Conservation (phyloP, 1,140 invertebrate genomes). For the Drosophila bifasciata region DNA sequence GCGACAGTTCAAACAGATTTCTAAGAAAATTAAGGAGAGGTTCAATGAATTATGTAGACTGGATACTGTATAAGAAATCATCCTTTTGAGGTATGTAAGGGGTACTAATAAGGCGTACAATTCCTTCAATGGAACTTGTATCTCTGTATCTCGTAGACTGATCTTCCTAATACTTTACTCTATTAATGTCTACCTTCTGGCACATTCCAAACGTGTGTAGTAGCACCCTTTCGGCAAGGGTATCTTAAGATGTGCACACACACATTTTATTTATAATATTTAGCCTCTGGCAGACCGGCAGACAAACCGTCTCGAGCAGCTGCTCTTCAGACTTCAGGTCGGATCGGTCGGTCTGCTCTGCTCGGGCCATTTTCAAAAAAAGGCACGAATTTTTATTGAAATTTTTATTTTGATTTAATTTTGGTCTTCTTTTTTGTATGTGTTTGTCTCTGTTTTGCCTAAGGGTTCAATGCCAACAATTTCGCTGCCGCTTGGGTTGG, state of each 20-base stretch:
- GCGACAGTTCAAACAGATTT: too few species aligned
- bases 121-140: too few species aligned
- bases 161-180: too few species aligned
- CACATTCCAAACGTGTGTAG: too few species aligned
- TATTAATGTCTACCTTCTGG: too few species aligned
- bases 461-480: slow-evolving; percentile 77
- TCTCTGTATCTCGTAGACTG: too few species aligned
- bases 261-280: slow-evolving; percentile 69
- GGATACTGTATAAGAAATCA: too few species aligned
- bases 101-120: too few species aligned
- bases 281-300: slow-evolving; percentile 65
- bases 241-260: slow-evolving; percentile 50
- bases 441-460: slow-evolving; percentile 46
- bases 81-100: too few species aligned
- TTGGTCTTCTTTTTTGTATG: slow-evolving; percentile 30
- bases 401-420: slow-evolving; percentile 79
- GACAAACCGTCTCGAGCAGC: slow-evolving; percentile 75
- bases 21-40: too few species aligned
- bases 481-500: slow-evolving; percentile 49
- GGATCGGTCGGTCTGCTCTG: neutral
- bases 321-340: slow-evolving; percentile 40
- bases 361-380: slow-evolving; percentile 50
- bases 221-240: slow-evolving; percentile 15
- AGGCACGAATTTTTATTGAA: slow-evolving; percentile 75
- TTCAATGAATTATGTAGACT: too few species aligned